Conservation (phyloP, 1,140 invertebrate species). For the Solenopsis invicta region DNA sequence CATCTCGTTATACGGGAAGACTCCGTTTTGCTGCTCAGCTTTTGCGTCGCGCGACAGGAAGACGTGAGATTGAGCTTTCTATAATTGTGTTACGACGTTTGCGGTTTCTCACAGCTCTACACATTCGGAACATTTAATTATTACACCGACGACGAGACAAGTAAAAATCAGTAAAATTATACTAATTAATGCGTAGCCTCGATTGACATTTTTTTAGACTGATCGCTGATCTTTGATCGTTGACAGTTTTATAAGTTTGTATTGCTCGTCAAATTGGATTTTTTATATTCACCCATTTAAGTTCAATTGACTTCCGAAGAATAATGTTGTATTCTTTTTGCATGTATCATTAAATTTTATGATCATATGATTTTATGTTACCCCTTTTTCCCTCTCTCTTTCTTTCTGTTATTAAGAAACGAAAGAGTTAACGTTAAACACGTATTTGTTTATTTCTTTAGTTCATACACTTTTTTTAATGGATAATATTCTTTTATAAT, state of each 20-base stretch:
- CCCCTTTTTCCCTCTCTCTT: too few relatives aligned
- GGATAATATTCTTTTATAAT: not conserved
- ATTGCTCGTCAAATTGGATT: not conserved
- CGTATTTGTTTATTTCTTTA: not conserved
- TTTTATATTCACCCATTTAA: not conserved
- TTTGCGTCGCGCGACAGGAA: not conserved
- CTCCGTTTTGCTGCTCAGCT: not conserved
- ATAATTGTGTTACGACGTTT: slow-evolving; percentile 32
- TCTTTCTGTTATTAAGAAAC: not conserved
- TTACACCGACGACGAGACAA: not conserved
- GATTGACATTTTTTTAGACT: not conserved
- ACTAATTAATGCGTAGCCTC: slow-evolving; percentile 33
- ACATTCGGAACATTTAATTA: not conserved
- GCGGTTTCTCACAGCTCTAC: slow-evolving; percentile 27
- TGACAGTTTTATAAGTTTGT: not conserved
- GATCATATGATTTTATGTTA: not conserved
- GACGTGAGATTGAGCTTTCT: not conserved
- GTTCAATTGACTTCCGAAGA: not conserved
- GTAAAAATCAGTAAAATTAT: slow-evolving; percentile 17
- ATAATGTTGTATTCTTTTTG: not conserved
- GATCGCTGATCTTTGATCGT: slow-evolving; percentile 13
- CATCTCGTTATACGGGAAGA: slow-evolving; percentile 20
- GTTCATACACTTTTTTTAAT: not conserved
- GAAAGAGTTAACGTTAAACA: not conserved
- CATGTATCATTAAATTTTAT: not conserved